phyloP scores from a whole-genome alignment of 2,888 invertebrate genomes.

The Oxyteleia sp. region DNA sequence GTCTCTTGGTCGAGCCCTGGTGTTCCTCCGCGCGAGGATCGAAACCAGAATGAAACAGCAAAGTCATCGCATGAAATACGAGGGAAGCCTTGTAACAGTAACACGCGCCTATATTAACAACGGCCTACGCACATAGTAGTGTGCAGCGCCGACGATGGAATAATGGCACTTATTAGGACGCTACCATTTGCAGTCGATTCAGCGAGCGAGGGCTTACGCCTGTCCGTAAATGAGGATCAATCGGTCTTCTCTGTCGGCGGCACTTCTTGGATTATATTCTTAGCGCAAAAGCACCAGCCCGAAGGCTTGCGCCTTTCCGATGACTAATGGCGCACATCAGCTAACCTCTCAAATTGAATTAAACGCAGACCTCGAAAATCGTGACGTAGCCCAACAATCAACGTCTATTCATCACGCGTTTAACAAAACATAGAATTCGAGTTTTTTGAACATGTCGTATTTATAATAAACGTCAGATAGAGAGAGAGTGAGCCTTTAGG shows the following conservation, averaged over 20 bases:
- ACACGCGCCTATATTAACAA: conserved; percentile 64
- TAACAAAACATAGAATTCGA: conserved; percentile 43
- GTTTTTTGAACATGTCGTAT: conserved; percentile 13
- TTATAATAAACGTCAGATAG: conserved; percentile 23
- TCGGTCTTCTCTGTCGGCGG: conserved; percentile 62
- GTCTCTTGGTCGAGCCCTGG: conserved; percentile 63
- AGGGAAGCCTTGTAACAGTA: conserved; percentile 74
- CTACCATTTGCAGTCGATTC: conserved; percentile 84
- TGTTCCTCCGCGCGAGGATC: conserved; percentile 61
- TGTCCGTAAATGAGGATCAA: conserved; percentile 68
- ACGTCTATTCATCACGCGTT: conserved; percentile 77
- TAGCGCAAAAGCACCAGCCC: conserved; percentile 51
- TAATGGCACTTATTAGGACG: conserved; percentile 75
- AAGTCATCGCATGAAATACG: conserved; percentile 70
- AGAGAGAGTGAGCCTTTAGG: conserved; percentile 13
- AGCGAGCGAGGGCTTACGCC: conserved; percentile 68
- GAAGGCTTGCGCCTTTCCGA: conserved; percentile 79
- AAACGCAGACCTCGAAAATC: conserved; percentile 79
- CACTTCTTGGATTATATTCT: conserved; percentile 56
- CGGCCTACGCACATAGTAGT: conserved; percentile 53
- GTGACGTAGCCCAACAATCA: conserved; percentile 82
- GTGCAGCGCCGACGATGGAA: conserved; percentile 58
- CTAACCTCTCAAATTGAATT: conserved; percentile 82
- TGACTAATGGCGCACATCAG: conserved; percentile 81
- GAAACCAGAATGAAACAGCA: conserved; percentile 68